Base-by-base conservation (phyloP, 2,797 vertebrate genomes). In the Muscicapa striata region DNA sequence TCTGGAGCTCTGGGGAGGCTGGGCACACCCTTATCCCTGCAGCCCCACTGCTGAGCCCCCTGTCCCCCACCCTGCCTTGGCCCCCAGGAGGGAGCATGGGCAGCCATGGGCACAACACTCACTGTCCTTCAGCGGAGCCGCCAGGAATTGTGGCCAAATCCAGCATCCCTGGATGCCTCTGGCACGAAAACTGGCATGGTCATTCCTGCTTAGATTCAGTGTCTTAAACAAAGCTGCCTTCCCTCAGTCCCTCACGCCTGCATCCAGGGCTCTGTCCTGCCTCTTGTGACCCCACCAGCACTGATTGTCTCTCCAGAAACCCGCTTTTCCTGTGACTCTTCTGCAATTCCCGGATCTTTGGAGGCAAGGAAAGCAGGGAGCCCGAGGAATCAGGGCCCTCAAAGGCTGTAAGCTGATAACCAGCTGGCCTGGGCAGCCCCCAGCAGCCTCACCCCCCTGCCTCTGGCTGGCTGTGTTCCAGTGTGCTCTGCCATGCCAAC, bases 131-230 rank as follows among this genome's bases (percentile, higher is more conserved):
- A 29, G 69, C 5, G 0, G 17, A 68, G 51, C 78, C 17, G 5
- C 70, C 2, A 15, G 81, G 45, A 73, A n/a, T 13, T 20, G 41
- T 1, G 6, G 69, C 63, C 7, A 3, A 67, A 18, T 29, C 51
- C 6, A 0, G 21, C 23, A 2, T 26, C 30, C 68, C 55, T 19
- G 13, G 32, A 4, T 26, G 24, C 52, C 2, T 1, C 17, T 48
- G 0, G 0, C 1, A 0, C 5, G 30, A 41, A 67, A 63, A 10
- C 24, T 4, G 5, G 4, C 32, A 26, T 38, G 14, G 20, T 41
- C 2, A 0, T 82, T 84, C 21, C 67, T 0, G 0, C 62, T 57
- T 1, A 1, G 63, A 15, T 45, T 32, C 4, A 6, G 12, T 26
- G 27, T 52, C 29, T 30, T 30, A 32, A 62, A 55, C 0, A 0